Evolutionary conservation across 2,888 invertebrate species (phyloP), one percentile per base, ranked within the genome.

Genomic region (Allophyes oxyacanthae): DNA sequence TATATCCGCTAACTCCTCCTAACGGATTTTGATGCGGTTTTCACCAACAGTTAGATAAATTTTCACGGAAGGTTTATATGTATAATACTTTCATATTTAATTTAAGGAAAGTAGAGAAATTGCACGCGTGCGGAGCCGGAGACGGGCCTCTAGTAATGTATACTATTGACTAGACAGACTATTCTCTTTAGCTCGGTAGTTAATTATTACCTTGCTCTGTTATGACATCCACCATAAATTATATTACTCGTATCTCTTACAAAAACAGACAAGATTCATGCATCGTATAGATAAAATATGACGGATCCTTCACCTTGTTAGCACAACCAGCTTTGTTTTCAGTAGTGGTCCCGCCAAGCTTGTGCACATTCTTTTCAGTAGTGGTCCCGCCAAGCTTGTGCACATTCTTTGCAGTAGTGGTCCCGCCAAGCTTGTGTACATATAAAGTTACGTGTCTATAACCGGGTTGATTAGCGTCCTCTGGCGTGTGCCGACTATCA

Each of bases 401-500:
- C 20, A 20, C 20, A 20, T 49, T 43, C 26, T 36, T 36, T 32
- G 56, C 7, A 40, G 49, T 26, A 55, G 13, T 33, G 8, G 33
- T 40, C 25, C 30, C 30, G 11, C 64, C 30, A 42, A 25, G 46
- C 15, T 20, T 20, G 4, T 20, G 20, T 4, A 20, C 20, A 20
- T 20, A 20, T 20, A 20, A 20, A 20, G 20, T 41, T 15, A 45
- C 26, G n/a, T n/a, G 54, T n/a, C 20, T 25, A 34, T 7, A 15
- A 15, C 1, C 9, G 6, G 13, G 5, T 34, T 34, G 33, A 6
- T 34, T 7, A 34, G 9, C 13, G 14, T 37, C 41, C 41, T 5
- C 30, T 20, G 33, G 14, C 30, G 15, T 30, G 32, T 44, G 32
- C 14, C 1, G 9, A 49, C 48, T 64, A 37, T 55, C 15, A 48